Conservation (phyloP, 2,797 vertebrate genomes). For the Lacerta agilis region DNA sequence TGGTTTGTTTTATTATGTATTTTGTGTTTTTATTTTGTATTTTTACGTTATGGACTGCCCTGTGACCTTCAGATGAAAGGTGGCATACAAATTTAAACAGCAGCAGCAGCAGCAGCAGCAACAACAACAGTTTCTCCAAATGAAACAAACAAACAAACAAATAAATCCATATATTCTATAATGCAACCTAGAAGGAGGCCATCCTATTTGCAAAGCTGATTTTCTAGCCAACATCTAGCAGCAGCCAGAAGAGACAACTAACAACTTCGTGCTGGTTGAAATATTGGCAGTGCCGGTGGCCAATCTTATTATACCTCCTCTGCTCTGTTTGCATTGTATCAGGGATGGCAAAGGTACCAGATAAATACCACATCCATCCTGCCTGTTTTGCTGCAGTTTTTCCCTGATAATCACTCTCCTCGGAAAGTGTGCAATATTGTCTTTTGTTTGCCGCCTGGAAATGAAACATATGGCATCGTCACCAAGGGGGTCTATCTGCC, state of each 20-base stretch:
- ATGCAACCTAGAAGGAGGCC: background rate
- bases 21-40: too few relatives aligned
- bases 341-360: background rate
- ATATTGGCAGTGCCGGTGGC: background rate
- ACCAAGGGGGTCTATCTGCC: slow-evolving; percentile 10
- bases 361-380: slow-evolving; percentile 16
- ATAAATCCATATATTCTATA: background rate
- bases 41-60: too few relatives aligned
- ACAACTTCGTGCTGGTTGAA: background rate
- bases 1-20: too few relatives aligned
- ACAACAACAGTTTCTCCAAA: background rate
- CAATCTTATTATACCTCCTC: background rate
- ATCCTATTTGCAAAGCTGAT: background rate
- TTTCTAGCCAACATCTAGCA: background rate
- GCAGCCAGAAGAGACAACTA: background rate
- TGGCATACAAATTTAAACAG: too few relatives aligned
- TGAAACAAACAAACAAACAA: too few relatives aligned
- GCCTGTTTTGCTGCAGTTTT: background rate
- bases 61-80: too few relatives aligned
- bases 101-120: too few relatives aligned
- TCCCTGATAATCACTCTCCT: background rate
- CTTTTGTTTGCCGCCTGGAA: slow-evolving; percentile 20
- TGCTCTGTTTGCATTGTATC: background rate
- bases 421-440: slow-evolving; percentile 3
- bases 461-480: background rate